Evolutionary conservation across 2,113 vertebrate genomes (phyloP).

Genomic region (Cercocebus atys): DNA sequence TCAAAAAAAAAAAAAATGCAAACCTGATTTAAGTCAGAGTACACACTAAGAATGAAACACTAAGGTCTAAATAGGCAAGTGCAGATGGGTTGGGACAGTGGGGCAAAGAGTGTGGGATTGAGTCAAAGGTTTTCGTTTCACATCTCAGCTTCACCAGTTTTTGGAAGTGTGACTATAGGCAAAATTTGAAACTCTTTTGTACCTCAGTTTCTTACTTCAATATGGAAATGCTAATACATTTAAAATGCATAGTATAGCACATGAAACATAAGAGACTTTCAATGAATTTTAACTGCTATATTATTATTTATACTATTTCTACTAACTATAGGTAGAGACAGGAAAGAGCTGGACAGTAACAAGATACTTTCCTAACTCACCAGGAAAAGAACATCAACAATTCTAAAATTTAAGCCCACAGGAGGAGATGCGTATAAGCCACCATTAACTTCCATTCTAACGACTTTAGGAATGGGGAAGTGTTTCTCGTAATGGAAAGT

Average conservation of each 20-base stretch:
- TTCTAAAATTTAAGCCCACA: not conserved
- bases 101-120: rapidly evolving
- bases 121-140: not conserved
- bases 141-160: not conserved
- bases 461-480: not conserved
- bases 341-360: not conserved
- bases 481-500: not conserved
- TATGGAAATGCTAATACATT: not conserved
- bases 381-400: not conserved
- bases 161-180: not conserved
- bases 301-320: not conserved
- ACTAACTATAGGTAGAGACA: not conserved
- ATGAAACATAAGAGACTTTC: rapidly evolving
- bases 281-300: rapidly evolving
- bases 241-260: not conserved
- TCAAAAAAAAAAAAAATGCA: not conserved
- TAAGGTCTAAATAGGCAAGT: rapidly evolving
- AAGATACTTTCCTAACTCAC: not conserved
- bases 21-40: not conserved
- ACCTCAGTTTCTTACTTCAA: not conserved
- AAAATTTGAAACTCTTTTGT: not conserved
- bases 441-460: not conserved
- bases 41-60: not conserved
- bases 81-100: rapidly evolving
- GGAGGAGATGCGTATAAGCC: not conserved